Percentiles rank a stretch among this genome's conserved stretches.
Evolutionary conservation across 2,888 invertebrate species (phyloP).

Genomic region (Lordiphosa andalusiaca): DNA sequence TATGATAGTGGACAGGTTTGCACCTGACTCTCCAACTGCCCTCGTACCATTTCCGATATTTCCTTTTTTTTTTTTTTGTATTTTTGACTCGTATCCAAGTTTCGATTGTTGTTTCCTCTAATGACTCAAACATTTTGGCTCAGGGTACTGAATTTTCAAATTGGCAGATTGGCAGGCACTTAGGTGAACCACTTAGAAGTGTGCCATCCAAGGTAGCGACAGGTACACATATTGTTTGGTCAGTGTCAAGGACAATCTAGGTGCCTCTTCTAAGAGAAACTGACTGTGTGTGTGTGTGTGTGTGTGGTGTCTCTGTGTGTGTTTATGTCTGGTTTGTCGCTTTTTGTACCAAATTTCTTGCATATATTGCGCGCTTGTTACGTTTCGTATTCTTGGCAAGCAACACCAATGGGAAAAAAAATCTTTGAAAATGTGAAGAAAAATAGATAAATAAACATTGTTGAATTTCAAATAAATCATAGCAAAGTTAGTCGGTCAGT

Average conservation of each 20-base stretch:
- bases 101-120: conserved; percentile 21
- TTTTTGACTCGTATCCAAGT: conserved; percentile 50
- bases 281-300: conserved; percentile 16
- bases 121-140: conserved; percentile 49
- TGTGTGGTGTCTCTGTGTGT: conserved; percentile 38
- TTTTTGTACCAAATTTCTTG: conserved; percentile 40
- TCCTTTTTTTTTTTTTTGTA: conserved; percentile 27
- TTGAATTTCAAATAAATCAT: conserved; percentile 58
- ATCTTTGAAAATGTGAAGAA: conserved; percentile 48
- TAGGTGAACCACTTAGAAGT: conserved; percentile 25
- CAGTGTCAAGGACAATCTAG: conserved; percentile 61
- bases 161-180: conserved; percentile 52
- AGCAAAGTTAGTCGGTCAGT: conserved; percentile 37
- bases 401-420: conserved; percentile 30
- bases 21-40: too few species aligned
- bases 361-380: conserved; percentile 49
- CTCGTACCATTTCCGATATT: conserved; percentile 5
- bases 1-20: too few species aligned
- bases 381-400: conserved; percentile 60
- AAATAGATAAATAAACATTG: conserved; percentile 70
- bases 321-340: conserved; percentile 38
- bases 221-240: conserved; percentile 28
- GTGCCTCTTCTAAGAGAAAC: conserved; percentile 4
- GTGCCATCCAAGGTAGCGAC: conserved; percentile 24
- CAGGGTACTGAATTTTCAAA: conserved; percentile 38